A percentile compares a stretch with the other conserved stretches of the same genome.
Conservation (phyloP, 2,113 vertebrate genomes). For the Noctilio leporinus region DNA sequence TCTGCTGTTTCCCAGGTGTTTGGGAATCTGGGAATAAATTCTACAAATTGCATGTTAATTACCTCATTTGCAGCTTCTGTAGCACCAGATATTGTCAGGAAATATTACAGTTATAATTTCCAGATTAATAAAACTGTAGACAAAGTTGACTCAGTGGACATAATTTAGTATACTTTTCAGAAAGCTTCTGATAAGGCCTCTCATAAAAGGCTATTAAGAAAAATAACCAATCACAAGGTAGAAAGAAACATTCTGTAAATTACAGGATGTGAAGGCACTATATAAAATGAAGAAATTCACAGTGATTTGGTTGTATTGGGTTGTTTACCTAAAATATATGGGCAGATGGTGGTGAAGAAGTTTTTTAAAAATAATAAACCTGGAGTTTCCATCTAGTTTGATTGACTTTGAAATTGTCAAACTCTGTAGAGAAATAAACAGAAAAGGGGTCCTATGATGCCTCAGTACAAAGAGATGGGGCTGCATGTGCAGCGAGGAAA, state of each 20-base stretch:
- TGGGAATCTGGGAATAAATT: not conserved
- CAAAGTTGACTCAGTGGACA: conserved; percentile 9
- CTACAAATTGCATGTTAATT: conserved; percentile 8
- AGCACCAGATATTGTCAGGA: conserved; percentile 18
- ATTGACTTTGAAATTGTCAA: not conserved
- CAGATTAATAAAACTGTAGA: conserved; percentile 43
- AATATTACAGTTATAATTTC: conserved; percentile 27
- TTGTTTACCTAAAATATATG: not conserved
- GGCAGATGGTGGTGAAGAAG: not conserved
- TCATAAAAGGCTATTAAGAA: conserved; percentile 17
- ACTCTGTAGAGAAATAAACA: not conserved
- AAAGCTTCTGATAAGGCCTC: conserved; percentile 32
- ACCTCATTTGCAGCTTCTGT: not conserved
- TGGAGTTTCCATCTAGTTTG: not conserved
- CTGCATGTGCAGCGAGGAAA: not conserved
- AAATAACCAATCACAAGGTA: conserved; percentile 4
- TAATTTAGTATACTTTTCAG: conserved; percentile 42
- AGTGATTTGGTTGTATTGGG: not conserved
- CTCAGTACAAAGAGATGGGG: not conserved
- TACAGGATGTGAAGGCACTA: not conserved
- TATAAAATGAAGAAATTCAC: not conserved
- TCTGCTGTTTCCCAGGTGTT: not conserved
- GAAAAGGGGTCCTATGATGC: not conserved
- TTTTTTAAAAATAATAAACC: not conserved
- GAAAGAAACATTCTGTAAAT: not conserved